Conservation (phyloP, 1,140 invertebrate genomes). For the Rhopalosiphum padi region DNA sequence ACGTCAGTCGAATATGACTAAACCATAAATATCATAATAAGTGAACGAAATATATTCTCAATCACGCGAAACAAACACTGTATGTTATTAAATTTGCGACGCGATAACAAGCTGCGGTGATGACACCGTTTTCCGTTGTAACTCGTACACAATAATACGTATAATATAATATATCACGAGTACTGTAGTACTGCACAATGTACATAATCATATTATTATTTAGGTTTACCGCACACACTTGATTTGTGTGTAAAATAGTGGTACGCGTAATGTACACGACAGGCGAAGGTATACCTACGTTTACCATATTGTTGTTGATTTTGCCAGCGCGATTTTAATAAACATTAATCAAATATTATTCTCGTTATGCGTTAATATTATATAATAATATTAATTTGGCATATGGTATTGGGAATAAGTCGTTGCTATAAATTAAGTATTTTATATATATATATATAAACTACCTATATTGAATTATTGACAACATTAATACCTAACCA, state of each 20-base stretch:
- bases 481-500: neutral
- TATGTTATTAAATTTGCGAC: neutral
- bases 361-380: neutral
- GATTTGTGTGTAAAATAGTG: neutral
- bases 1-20: neutral
- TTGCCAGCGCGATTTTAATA: neutral
- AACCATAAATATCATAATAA: neutral
- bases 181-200: neutral
- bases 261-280: neutral
- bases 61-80: neutral
- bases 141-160: neutral
- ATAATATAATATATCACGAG: neutral
- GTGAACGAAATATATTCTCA: neutral
- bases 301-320: neutral
- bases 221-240: neutral
- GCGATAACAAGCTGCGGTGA: neutral
- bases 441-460: too few species aligned
- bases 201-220: too few species aligned
- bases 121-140: neutral
- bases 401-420: neutral
- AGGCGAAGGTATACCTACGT: neutral
- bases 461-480: neutral
- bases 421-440: too few species aligned
- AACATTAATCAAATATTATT: neutral
- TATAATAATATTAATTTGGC: neutral